Percentiles rank a stretch among this genome's conserved stretches.
Evolutionary conservation across 2,888 invertebrate species (phyloP).

Genomic region (Oxyscelio sp.): DNA sequence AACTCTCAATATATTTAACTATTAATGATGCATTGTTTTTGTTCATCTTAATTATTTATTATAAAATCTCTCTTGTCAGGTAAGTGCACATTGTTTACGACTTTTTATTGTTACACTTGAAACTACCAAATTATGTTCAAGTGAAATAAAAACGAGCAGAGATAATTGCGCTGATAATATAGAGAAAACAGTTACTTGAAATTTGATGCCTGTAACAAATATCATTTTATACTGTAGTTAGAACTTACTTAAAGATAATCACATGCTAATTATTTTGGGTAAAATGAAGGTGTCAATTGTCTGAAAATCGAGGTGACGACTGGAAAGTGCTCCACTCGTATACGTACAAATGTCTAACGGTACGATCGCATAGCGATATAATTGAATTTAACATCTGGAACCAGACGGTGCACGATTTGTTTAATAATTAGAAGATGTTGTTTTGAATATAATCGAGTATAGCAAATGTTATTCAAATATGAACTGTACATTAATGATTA

Average conservation of each 20-base stretch:
- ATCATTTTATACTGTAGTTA: slow-evolving; percentile 23
- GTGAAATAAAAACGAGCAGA: background rate
- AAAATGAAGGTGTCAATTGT: slow-evolving; percentile 60
- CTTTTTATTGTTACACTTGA: background rate
- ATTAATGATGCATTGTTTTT: no score
- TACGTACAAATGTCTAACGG: slow-evolving; percentile 72
- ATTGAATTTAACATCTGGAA: slow-evolving; percentile 53
- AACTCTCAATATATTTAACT: no score
- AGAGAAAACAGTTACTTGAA: slow-evolving; percentile 3
- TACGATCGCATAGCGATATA: slow-evolving; percentile 61
- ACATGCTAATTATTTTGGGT: slow-evolving; percentile 55
- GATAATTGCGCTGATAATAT: background rate
- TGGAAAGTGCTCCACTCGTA: slow-evolving; percentile 71
- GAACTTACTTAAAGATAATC: slow-evolving; percentile 34
- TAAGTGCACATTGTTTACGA: no score
- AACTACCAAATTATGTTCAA: background rate
- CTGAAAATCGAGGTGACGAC: slow-evolving; percentile 67
- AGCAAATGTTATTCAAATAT: slow-evolving; percentile 26
- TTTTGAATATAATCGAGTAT: background rate
- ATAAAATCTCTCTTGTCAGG: no score
- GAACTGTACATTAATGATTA: slow-evolving; percentile 35
- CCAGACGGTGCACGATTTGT: slow-evolving; percentile 2
- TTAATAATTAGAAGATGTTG: slow-evolving; percentile 33
- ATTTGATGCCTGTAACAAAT: slow-evolving; percentile 5
- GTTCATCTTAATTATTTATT: no score